Evolutionary conservation across 2,113 vertebrate species (phyloP), one percentile per base, ranked within the genome.

Genomic region (Epinephelus cyanopodus): DNA sequence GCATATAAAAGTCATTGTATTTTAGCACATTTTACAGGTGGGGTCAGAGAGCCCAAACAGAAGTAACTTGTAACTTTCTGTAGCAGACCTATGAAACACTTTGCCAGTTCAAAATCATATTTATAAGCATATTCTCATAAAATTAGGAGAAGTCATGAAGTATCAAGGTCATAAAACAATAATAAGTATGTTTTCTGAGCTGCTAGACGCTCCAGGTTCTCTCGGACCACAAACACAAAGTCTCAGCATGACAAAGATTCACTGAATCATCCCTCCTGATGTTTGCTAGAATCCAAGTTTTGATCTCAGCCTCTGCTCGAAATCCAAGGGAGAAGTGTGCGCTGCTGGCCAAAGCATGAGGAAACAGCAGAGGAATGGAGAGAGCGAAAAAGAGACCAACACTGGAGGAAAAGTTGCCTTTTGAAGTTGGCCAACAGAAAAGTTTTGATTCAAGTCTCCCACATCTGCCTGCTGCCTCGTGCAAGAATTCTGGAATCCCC

Each of bases 401-500:
- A 33, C 61, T 85, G 84, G 74, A 89, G 85, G 76, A 89, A 84
- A 90, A 91, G 87, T 86, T 25, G 71, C 76, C 77, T 85, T 92
- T 89, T 93, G 81, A 87, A 89, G 88, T 89, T 80, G 78, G 91
- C 92, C 85, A 89, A 87, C 79, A 89, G 83, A 87, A 87, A 87
- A 78, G 83, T 94, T 90, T 93, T 86, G 87, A 90, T 90, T 92
- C 87, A 77, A 90, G 86, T 90, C 90, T 92, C 89, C 87, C 86
- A 92, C 89, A 93, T 91, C 91, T 91, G 87, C 91, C 90, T 87
- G 83, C 90, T 89, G 90, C 84, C 79, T 92, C 80, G 62, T 88
- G 86, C 91, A 83, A 85, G 42, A 89, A 80, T 86, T 77, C 93
- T 90, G 89, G 88, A 94, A 92, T 92, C 93, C 91, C 93, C 91